phyloP scores from a whole-genome alignment of 2,113 vertebrate species.

The Ifrita kowaldi region DNA sequence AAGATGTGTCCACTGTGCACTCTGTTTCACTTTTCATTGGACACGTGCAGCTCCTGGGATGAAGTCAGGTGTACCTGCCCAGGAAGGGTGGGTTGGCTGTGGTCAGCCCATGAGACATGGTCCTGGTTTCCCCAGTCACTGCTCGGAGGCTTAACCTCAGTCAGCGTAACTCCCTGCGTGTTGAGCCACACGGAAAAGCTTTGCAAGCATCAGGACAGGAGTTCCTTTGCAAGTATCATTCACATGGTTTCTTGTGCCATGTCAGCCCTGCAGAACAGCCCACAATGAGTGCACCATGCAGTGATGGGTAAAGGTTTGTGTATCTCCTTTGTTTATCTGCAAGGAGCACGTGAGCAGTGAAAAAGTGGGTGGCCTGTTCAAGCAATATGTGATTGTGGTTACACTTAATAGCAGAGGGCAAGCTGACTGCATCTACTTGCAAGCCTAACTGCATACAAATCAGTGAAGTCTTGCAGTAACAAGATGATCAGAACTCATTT shows the following conservation, averaged over 20 bases:
- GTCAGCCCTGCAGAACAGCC: background rate
- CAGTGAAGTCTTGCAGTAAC: background rate
- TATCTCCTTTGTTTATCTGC: background rate
- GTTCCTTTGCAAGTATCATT: background rate
- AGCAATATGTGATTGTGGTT: background rate
- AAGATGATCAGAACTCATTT: slow-evolving; percentile 2
- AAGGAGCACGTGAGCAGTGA: background rate
- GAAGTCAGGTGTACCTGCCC: background rate
- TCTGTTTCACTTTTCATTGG: background rate
- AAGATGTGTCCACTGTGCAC: rapidly evolving
- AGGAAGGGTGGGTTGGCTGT: background rate
- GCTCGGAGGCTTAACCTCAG: background rate
- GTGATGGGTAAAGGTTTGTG: background rate
- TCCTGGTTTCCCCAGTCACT: rapidly evolving
- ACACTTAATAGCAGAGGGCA: background rate
- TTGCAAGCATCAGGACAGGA: background rate
- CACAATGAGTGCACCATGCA: background rate
- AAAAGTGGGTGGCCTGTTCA: background rate
- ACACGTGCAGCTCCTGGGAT: background rate
- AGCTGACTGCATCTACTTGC: background rate
- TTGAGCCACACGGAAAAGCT: rapidly evolving
- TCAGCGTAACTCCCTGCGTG: background rate
- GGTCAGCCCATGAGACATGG: background rate
- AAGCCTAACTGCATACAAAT: background rate
- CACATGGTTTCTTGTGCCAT: background rate